Evolutionary conservation across 2,797 vertebrate genomes (phyloP).

Genomic region (Craterocephalus amniculus): DNA sequence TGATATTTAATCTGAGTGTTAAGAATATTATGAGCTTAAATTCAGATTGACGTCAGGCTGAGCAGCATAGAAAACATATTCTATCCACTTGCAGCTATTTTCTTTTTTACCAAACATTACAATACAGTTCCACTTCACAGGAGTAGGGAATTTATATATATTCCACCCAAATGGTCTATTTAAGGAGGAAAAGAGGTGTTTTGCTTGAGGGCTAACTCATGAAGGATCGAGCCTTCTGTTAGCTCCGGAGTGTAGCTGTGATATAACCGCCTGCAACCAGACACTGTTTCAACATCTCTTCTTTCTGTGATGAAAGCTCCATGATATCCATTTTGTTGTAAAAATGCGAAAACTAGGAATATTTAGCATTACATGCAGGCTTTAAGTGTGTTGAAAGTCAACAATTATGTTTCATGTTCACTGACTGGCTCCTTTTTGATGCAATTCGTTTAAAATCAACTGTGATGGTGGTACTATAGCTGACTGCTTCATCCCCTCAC

Average conservation of each 20-base stretch:
- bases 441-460: neutral
- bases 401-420: neutral
- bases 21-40: constrained; percentile 9
- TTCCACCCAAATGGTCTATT: constrained; percentile 26
- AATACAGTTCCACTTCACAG: neutral
- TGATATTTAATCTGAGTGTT: neutral
- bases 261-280: constrained; percentile 22
- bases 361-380: neutral
- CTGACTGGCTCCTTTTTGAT: neutral
- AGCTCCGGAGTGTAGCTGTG: constrained; percentile 8
- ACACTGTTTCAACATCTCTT: neutral
- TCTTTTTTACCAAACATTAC: constrained; percentile 19
- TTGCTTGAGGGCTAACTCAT: constrained; percentile 23
- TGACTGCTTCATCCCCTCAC: neutral
- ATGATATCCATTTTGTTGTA: neutral
- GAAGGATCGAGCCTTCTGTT: constrained; percentile 16
- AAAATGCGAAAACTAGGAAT: neutral
- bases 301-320: neutral
- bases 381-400: neutral
- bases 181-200: constrained; percentile 3
- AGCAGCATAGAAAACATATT: constrained; percentile 10
- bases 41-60: constrained; percentile 3
- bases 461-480: neutral
- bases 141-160: constrained; percentile 22
- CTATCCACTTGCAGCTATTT: neutral